Conservation (phyloP, 2,797 vertebrate species). For the Malacoraja senta region DNA sequence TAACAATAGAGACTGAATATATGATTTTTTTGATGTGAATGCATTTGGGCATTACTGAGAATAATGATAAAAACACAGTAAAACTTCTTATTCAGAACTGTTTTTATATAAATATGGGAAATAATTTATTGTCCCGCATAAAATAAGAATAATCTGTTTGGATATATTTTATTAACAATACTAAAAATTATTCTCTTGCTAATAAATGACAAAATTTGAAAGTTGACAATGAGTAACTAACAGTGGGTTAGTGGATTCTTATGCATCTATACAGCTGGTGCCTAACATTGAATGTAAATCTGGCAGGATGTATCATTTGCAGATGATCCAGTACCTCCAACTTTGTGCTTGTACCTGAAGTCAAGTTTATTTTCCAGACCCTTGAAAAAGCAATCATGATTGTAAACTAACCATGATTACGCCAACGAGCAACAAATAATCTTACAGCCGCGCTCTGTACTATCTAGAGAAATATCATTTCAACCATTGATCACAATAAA, state of each 20-base stretch:
- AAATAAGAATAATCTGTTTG: neutral
- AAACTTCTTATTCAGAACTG: neutral
- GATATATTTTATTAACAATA: neutral
- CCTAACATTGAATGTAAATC: neutral
- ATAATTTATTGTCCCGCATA: neutral
- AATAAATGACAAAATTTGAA: neutral
- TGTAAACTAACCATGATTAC: too few relatives aligned
- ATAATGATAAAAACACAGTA: neutral
- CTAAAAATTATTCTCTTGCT: neutral
- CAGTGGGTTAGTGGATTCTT: neutral
- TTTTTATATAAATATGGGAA: neutral
- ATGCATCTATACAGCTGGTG: neutral
- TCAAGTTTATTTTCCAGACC: too few relatives aligned
- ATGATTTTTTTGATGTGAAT: neutral
- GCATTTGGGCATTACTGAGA: neutral
- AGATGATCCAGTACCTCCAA: neutral
- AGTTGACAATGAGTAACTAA: neutral
- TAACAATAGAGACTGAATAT: neutral
- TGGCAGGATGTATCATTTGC: neutral
- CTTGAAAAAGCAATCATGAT: too few relatives aligned
- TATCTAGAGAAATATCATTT: too few relatives aligned
- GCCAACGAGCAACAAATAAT: too few relatives aligned
- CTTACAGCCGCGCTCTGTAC: too few relatives aligned
- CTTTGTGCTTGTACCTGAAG: neutral
- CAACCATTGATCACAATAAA: too few relatives aligned